Conservation (phyloP, 2,888 invertebrate species). For the Siphonodentalium dalli region DNA sequence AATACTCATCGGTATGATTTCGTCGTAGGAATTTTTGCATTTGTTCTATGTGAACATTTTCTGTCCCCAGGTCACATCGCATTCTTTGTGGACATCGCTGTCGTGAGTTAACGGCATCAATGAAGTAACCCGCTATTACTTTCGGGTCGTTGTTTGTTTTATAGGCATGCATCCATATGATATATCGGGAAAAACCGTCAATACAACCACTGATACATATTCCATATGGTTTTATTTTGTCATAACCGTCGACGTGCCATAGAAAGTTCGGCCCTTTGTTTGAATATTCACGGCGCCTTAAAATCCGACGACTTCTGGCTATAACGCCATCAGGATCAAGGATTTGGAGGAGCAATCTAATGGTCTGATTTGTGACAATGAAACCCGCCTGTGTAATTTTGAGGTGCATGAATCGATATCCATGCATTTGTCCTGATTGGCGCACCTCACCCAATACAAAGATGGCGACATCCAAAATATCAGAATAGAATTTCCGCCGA, state of each 20-base stretch:
- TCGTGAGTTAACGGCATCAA: not conserved
- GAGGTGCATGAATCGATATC: constrained; percentile 7
- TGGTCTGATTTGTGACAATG: not conserved
- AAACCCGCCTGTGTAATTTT: not conserved
- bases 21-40: not conserved
- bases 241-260: constrained; percentile 31
- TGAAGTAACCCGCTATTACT: constrained; percentile 16
- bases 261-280: constrained; percentile 22
- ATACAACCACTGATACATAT: constrained; percentile 31
- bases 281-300: constrained; percentile 13
- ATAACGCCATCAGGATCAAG: constrained; percentile 10
- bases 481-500: not conserved
- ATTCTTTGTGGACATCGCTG: constrained; percentile 1
- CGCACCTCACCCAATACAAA: not conserved
- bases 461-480: not conserved
- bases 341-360: not conserved
- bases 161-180: constrained; percentile 23
- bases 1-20: not conserved
- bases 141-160: constrained; percentile 20
- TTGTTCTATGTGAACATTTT: not conserved
- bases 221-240: constrained; percentile 31
- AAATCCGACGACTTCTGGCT: not conserved
- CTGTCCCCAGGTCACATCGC: constrained; percentile 2
- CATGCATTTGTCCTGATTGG: constrained; percentile 1
- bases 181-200: constrained; percentile 25